Evolutionary conservation across 2,113 vertebrate species (phyloP).

Genomic region (Elanoides forficatus): DNA sequence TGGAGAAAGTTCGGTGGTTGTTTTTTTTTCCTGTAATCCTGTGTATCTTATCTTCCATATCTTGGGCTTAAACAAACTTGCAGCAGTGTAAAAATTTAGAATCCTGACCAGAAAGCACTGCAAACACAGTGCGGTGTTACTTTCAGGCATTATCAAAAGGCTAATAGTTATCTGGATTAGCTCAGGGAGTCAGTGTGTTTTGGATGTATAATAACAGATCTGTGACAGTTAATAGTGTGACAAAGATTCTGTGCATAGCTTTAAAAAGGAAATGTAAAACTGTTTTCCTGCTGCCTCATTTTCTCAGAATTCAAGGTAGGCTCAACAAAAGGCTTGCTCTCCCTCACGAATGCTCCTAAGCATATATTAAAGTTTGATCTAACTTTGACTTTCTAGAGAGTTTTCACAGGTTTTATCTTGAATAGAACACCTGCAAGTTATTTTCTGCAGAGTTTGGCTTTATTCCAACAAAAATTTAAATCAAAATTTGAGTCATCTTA

Average conservation of each 20-base stretch:
- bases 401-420: neutral
- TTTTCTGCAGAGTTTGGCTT: neutral
- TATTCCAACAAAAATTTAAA: neutral
- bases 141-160: neutral
- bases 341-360: neutral
- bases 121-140: fast-evolving
- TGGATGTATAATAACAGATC: neutral
- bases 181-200: neutral
- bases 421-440: neutral
- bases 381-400: neutral
- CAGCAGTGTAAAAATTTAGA: neutral
- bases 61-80: neutral
- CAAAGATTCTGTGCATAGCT: neutral
- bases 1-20: neutral
- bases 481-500: neutral
- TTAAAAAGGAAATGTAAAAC: neutral
- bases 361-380: neutral
- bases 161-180: neutral
- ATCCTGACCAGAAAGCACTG: neutral
- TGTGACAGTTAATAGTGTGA: neutral
- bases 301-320: neutral
- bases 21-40: neutral
- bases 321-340: neutral
- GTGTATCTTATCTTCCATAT: neutral
- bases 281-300: neutral